Percentiles rank a stretch among this genome's conserved stretches.
These are phyloP conservation scores for Cataglyphis cursor DNA, from an alignment of 2,888 invertebrate species.

Conservation along the genomic window DNA sequence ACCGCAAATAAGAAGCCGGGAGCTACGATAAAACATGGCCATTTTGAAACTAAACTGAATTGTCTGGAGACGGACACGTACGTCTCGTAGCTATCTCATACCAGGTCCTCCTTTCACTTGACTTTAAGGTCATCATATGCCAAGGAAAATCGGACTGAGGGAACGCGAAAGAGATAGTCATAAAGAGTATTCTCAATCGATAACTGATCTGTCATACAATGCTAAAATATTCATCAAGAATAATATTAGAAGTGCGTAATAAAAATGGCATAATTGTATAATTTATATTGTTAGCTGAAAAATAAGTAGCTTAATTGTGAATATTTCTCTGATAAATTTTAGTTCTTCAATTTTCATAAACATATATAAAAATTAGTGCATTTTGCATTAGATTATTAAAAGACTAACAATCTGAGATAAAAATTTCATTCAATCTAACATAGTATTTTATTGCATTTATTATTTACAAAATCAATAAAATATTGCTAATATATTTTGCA, in stretches of 20 bases:
- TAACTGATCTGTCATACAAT: slow-evolving; percentile 26
- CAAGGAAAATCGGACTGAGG: slow-evolving; percentile 49
- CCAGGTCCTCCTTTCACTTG: slow-evolving; percentile 76
- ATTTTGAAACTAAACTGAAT: slow-evolving; percentile 81
- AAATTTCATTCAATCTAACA: not conserved
- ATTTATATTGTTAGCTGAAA: not conserved
- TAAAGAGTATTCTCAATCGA: slow-evolving; percentile 35
- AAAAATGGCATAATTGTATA: not conserved
- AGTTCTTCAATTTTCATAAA: not conserved
- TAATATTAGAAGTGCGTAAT: not conserved
- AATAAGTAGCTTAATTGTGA: not conserved
- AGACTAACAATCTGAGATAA: not conserved
- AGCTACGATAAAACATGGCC: slow-evolving; percentile 77
- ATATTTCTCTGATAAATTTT: not conserved
- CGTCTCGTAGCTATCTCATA: slow-evolving; percentile 62
- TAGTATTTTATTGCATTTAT: not conserved
- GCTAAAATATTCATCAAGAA: not conserved
- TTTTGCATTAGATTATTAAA: not conserved
- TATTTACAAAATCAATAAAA: not conserved
- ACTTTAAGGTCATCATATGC: slow-evolving; percentile 70
- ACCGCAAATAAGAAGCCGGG: slow-evolving; percentile 26
- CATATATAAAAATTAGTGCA: not conserved
- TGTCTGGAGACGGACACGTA: slow-evolving; percentile 62
- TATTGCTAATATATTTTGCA: not conserved
- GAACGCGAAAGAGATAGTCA: slow-evolving; percentile 37